Evolutionary conservation across 2,113 vertebrate genomes (phyloP).

Genomic region (Zeus faber): DNA sequence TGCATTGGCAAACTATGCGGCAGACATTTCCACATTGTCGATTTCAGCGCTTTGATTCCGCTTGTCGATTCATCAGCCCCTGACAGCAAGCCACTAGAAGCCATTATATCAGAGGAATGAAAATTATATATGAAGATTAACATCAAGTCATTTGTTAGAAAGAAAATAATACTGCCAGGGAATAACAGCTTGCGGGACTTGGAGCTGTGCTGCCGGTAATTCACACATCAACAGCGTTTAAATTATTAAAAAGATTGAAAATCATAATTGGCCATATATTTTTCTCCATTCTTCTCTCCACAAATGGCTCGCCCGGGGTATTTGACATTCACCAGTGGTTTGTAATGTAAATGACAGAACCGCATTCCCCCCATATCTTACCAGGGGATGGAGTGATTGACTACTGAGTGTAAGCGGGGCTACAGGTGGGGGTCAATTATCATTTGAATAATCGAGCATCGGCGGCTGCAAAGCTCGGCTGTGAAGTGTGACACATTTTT

Average conservation of each 20-base stretch:
- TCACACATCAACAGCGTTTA: slow-evolving; percentile 77
- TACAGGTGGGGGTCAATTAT: slow-evolving; percentile 99
- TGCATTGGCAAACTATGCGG: slow-evolving; percentile 39
- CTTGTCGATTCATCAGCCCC: slow-evolving; percentile 72
- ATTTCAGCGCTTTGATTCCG: slow-evolving; percentile 60
- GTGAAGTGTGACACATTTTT: slow-evolving; percentile 99
- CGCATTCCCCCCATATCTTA: slow-evolving; percentile 91
- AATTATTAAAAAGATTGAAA: slow-evolving; percentile 85
- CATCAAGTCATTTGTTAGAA: slow-evolving; percentile 74
- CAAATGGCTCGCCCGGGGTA: slow-evolving; percentile 80
- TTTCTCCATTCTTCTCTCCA: slow-evolving; percentile 79
- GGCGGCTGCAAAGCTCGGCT: slow-evolving; percentile 85
- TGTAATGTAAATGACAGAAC: slow-evolving; percentile 99
- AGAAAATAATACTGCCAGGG: slow-evolving; percentile 60
- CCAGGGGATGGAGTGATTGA: slow-evolving; percentile 97
- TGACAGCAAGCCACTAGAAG: slow-evolving; percentile 73
- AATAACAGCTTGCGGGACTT: slow-evolving; percentile 57
- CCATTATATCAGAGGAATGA: slow-evolving; percentile 74
- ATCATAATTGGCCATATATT: slow-evolving; percentile 90
- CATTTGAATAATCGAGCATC: slow-evolving; percentile 97
- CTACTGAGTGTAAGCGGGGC: slow-evolving; percentile 90
- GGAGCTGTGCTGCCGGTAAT: slow-evolving; percentile 69
- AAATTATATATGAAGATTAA: slow-evolving; percentile 79
- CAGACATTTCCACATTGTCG: slow-evolving; percentile 64
- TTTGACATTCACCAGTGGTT: slow-evolving; percentile 95